Evolutionary conservation across 2,888 invertebrate species (phyloP).

Genomic region (Andricus curvator): DNA sequence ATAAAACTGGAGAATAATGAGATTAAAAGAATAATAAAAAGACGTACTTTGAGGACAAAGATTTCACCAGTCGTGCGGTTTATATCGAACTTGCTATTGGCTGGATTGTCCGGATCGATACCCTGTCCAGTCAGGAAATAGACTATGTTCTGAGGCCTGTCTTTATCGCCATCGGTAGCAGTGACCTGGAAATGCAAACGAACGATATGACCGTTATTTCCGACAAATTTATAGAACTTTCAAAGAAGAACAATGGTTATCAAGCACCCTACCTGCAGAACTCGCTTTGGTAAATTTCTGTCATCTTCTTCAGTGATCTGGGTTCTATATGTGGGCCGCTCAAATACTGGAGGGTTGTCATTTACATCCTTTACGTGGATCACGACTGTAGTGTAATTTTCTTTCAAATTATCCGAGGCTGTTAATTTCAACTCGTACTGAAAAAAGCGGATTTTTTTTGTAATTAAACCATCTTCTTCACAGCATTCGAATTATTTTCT

Average conservation of each 20-base stretch:
- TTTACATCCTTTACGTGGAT: slow-evolving; percentile 99
- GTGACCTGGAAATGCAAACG: slow-evolving; percentile 85
- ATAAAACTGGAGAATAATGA: neutral
- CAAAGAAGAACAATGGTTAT: slow-evolving; percentile 27
- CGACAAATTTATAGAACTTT: slow-evolving; percentile 29
- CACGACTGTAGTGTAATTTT: slow-evolving; percentile 97
- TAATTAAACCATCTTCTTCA: neutral
- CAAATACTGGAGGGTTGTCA: slow-evolving; percentile 98
- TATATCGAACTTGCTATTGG: slow-evolving; percentile 97
- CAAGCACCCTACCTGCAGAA: slow-evolving; percentile 86
- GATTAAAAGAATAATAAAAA: neutral
- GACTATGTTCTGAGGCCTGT: slow-evolving; percentile 95
- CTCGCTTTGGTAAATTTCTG: slow-evolving; percentile 94
- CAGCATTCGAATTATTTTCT: neutral
- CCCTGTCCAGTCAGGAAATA: slow-evolving; percentile 97
- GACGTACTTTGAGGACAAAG: slow-evolving; percentile 93
- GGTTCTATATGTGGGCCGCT: slow-evolving; percentile 95
- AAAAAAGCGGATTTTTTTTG: slow-evolving; percentile 49
- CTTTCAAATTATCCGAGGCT: slow-evolving; percentile 97
- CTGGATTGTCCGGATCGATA: slow-evolving; percentile 96
- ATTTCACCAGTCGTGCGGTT: slow-evolving; percentile 97
- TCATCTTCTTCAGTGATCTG: slow-evolving; percentile 98
- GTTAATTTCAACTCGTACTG: slow-evolving; percentile 97
- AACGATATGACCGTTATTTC: slow-evolving; percentile 27
- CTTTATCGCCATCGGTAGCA: slow-evolving; percentile 97